A percentile compares a stretch with the other conserved stretches of the same genome.
phyloP scores from a whole-genome alignment of 2,113 vertebrate genomes.

The Macquaria ambigua region DNA sequence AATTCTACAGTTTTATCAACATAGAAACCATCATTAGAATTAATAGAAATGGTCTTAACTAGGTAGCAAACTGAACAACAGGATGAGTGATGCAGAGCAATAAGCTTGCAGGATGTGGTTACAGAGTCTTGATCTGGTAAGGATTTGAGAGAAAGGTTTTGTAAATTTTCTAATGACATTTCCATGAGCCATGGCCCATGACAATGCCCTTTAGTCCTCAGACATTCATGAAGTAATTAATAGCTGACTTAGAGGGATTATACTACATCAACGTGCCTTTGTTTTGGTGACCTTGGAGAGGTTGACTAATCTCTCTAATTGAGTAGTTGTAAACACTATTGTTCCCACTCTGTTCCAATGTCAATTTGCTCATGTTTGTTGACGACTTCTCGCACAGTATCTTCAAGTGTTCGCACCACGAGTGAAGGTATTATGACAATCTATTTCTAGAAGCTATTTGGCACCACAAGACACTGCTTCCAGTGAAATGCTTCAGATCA shows the following conservation, averaged over 20 bases:
- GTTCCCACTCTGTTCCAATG: conserved; percentile 69
- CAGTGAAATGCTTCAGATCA: conserved; percentile 36
- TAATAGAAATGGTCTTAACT: conserved; percentile 6
- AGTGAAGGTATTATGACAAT: conserved; percentile 52
- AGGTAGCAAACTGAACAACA: background rate
- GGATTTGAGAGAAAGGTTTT: conserved; percentile 26
- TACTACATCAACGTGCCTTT: conserved; percentile 71
- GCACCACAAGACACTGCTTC: conserved; percentile 22
- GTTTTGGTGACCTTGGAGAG: conserved; percentile 81
- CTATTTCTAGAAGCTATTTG: conserved; percentile 52
- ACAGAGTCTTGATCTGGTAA: conserved; percentile 20
- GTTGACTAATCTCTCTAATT: conserved; percentile 82
- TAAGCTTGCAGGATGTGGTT: conserved; percentile 4
- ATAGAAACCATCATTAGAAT: background rate
- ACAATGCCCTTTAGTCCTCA: conserved; percentile 69
- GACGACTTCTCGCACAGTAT: conserved; percentile 37
- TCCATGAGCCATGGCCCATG: conserved; percentile 61
- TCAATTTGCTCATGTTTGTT: conserved; percentile 69
- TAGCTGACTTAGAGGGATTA: conserved; percentile 81
- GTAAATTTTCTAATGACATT: conserved; percentile 66
- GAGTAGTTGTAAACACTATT: conserved; percentile 74
- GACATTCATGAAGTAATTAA: conserved; percentile 80
- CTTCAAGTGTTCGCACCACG: conserved; percentile 26
- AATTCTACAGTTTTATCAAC: background rate
- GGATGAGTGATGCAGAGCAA: background rate